Evolutionary conservation across 2,113 vertebrate species (phyloP).

Genomic region (Romanogobio albipinnatus): DNA sequence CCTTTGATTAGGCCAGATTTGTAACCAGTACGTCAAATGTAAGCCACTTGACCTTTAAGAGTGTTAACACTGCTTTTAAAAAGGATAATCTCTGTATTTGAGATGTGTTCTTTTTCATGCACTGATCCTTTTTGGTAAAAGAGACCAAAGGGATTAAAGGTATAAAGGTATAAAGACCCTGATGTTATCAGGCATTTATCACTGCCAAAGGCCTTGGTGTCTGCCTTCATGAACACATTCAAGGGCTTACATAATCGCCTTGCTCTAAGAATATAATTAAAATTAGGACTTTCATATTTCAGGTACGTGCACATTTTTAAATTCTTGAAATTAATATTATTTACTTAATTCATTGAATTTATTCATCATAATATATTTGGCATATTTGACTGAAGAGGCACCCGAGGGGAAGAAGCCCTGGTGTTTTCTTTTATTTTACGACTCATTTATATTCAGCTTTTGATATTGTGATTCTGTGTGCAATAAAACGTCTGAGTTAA

Average conservation of each 20-base stretch:
- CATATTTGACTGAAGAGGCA: background rate
- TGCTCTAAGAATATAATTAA: background rate
- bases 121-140: conserved; percentile 8
- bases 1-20: conserved; percentile 49
- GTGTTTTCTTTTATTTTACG: background rate
- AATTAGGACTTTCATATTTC: background rate
- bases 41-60: conserved; percentile 30
- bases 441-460: conserved; percentile 6
- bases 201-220: background rate
- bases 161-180: conserved; percentile 32
- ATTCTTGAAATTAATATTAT: background rate
- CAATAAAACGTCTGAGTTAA: background rate
- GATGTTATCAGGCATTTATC: conserved; percentile 15
- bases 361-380: background rate
- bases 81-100: conserved; percentile 2
- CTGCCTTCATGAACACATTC: conserved; percentile 12
- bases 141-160: conserved; percentile 33
- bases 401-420: background rate
- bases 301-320: background rate
- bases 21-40: conserved; percentile 55
- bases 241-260: background rate
- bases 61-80: conserved; percentile 27
- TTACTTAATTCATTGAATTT: background rate
- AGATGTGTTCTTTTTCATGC: conserved; percentile 12
- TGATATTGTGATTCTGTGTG: background rate